Percentiles rank a stretch among this genome's conserved stretches.
These are phyloP conservation scores for Ophiodon elongatus DNA, from an alignment of 2,113 vertebrate species.

Conservation along the genomic window DNA sequence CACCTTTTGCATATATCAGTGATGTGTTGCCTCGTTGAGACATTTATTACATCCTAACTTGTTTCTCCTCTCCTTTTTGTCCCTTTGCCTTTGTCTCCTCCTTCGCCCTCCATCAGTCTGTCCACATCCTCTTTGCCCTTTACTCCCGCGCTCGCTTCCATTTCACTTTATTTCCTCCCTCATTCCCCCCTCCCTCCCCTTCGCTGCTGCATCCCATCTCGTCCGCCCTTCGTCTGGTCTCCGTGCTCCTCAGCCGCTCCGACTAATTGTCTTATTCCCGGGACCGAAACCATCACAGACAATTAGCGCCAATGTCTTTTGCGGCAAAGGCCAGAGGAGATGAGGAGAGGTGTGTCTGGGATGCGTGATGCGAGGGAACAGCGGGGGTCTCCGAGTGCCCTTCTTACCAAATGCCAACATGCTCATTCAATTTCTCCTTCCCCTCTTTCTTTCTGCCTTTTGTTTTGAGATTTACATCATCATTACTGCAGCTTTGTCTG, in stretches of 20 bases:
- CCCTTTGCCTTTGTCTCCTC: slow-evolving; percentile 20
- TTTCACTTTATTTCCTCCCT: slow-evolving; percentile 54
- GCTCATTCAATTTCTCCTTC: slow-evolving; percentile 58
- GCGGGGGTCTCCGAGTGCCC: slow-evolving; percentile 58
- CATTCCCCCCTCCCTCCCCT: slow-evolving; percentile 40
- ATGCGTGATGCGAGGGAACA: slow-evolving; percentile 43
- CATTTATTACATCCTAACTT: slow-evolving; percentile 29
- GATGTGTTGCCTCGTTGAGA: neutral
- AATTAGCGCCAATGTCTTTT: slow-evolving; percentile 54
- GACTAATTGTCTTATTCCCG: slow-evolving; percentile 39
- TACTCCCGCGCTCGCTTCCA: slow-evolving; percentile 19
- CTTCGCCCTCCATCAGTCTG: slow-evolving; percentile 15
- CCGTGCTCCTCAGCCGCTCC: slow-evolving; percentile 30
- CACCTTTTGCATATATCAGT: slow-evolving; percentile 3
- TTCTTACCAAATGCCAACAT: slow-evolving; percentile 72
- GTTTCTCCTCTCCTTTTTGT: neutral
- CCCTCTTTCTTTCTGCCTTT: slow-evolving; percentile 45
- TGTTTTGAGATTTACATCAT: slow-evolving; percentile 73
- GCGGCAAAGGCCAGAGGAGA: slow-evolving; percentile 61
- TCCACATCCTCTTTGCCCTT: slow-evolving; percentile 50
- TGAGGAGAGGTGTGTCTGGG: slow-evolving; percentile 57
- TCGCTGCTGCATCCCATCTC: neutral
- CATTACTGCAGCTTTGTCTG: slow-evolving; percentile 51
- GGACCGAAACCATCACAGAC: slow-evolving; percentile 64
- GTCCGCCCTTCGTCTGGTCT: slow-evolving; percentile 60